phyloP scores from a whole-genome alignment of 2,797 vertebrate species.

The Alca torda region DNA sequence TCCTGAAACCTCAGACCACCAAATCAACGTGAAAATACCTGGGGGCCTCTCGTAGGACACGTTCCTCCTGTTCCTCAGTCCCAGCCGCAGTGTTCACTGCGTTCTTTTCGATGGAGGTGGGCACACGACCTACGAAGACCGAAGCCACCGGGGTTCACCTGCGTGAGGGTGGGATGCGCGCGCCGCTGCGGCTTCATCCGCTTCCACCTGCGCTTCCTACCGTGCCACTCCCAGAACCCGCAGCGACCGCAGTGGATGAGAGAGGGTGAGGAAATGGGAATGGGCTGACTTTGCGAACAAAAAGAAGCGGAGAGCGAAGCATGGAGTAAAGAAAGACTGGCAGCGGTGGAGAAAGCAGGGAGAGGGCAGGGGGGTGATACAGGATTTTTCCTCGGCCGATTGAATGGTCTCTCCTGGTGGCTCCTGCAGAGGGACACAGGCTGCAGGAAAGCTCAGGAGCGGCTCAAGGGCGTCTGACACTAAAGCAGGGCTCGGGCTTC shows the following conservation, averaged over 20 bases:
- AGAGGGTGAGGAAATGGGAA: background rate
- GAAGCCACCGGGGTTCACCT: fast-evolving
- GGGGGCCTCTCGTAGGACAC: no score
- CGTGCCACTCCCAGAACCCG: background rate
- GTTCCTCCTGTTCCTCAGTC: background rate
- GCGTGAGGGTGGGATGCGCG: fast-evolving
- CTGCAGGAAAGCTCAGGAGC: background rate
- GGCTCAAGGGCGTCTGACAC: background rate
- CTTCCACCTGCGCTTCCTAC: background rate
- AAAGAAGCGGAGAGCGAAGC: constrained; percentile 8
- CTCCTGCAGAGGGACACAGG: fast-evolving
- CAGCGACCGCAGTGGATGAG: background rate
- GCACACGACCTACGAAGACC: fast-evolving
- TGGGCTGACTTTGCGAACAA: background rate
- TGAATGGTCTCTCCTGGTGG: fast-evolving
- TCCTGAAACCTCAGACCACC: background rate
- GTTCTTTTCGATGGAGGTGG: background rate
- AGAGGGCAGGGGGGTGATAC: background rate
- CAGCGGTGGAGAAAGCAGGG: background rate
- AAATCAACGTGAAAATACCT: fast-evolving
- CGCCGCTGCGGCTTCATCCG: background rate
- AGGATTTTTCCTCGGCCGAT: background rate
- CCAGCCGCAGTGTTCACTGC: fast-evolving
- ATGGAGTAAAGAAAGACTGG: background rate
- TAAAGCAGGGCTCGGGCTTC: background rate